Base-by-base conservation (phyloP, 2,797 vertebrate species). In the Geotrypetes seraphini region DNA sequence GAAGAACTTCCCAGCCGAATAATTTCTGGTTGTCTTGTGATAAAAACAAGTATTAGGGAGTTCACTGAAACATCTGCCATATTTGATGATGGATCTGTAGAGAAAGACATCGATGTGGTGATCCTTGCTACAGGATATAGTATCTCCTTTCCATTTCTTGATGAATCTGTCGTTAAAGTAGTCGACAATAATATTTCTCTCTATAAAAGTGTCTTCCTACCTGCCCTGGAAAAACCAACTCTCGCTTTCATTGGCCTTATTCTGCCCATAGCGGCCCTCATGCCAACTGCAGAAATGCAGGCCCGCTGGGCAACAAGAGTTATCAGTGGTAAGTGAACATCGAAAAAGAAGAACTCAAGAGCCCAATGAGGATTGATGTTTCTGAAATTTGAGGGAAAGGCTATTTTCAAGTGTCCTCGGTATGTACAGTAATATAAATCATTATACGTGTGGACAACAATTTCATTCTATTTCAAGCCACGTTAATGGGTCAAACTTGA, bases 111-210 rank as follows among this genome's bases (percentile, higher is more conserved):
- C 3, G 78, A 89, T 18, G 33, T 70, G 0, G 48, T 85, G 0
- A 53, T 90, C 25, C 89, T 88, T 50, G 81, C 81, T 61, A 90
- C 80, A 0, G 85, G 88, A 2, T 90, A 88, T 53, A 46, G 49
- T 1, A 33, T 66, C 44, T 67, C 65, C 31, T 89, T 89, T 40
- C 83, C 83, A 1, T 89, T 90, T 67, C 66, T 90, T 8, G 81
- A 88, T 5, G 45, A 73, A 18, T 46, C 51, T 0, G 5, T 79
- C 1, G 1, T 75, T 27, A 69, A 56, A 25, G 66, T 83, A 30
- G 63, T 74, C 40, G 77, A 69, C 3, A 66, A 70, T 25, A 73
- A 80, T 1, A 63, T 69, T 0, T 61, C 42, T 6, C 71, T 91
- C 12, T 88, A 88, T 61, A 85, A 81, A 37, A 76, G 82, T 0